These are phyloP conservation scores for Stictocephala bisonia DNA, from an alignment of 2,888 invertebrate species.

Conservation along the genomic window DNA sequence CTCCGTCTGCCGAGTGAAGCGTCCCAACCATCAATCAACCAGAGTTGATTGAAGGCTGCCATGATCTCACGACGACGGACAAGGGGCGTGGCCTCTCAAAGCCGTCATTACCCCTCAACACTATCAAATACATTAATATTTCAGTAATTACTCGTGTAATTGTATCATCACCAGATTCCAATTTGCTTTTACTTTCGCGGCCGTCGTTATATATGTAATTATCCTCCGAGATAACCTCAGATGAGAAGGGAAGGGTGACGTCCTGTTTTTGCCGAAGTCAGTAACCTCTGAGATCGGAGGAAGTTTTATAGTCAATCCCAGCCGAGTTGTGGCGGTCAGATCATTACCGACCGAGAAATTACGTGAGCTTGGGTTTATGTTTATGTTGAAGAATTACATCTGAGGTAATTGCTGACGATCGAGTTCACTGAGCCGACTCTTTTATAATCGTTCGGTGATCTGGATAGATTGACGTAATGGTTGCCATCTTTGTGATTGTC, in stretches of 20 bases:
- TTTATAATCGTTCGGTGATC: too few relatives aligned
- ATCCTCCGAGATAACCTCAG: constrained; percentile 1
- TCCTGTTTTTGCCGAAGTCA: constrained; percentile 31
- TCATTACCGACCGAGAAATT: constrained; percentile 27
- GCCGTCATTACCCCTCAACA: constrained; percentile 2
- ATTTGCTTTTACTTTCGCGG: constrained; percentile 38
- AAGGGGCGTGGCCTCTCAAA: neutral
- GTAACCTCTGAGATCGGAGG: constrained; percentile 27
- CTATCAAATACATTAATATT: constrained; percentile 36
- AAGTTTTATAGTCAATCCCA: constrained; percentile 33
- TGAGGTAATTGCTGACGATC: constrained; percentile 15
- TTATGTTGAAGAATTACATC: constrained; percentile 39
- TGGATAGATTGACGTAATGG: constrained; percentile 15
- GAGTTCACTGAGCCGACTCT: too few relatives aligned
- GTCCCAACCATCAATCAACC: constrained; percentile 44
- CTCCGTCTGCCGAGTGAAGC: constrained; percentile 38
- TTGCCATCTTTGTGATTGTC: constrained; percentile 1
- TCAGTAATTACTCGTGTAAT: constrained; percentile 31
- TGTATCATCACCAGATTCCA: constrained; percentile 21
- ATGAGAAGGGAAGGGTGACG: constrained; percentile 10
- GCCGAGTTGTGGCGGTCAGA: constrained; percentile 2
- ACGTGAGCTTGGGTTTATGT: too few relatives aligned
- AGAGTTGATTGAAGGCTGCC: constrained; percentile 47
- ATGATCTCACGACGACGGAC: constrained; percentile 39
- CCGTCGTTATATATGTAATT: constrained; percentile 25